These are phyloP conservation scores for Myopa testacea DNA, from an alignment of 2,888 invertebrate species.

Conservation along the genomic window DNA sequence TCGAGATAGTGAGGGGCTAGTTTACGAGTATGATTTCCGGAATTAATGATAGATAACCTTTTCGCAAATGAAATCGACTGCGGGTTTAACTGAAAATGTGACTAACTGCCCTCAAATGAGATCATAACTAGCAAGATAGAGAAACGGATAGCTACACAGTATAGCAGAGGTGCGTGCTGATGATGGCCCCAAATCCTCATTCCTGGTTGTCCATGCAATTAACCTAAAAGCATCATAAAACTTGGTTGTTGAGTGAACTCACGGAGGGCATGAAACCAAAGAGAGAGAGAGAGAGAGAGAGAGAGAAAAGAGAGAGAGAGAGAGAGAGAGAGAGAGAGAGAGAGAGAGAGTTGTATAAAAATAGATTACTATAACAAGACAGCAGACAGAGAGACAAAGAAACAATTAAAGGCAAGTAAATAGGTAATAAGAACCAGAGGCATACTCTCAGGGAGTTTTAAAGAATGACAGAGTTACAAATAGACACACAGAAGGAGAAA, in stretches of 20 bases:
- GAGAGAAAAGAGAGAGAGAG: neutral
- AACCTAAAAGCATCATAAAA: slow-evolving; percentile 63
- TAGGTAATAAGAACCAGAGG: neutral
- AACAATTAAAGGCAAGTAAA: neutral
- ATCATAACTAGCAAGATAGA: neutral
- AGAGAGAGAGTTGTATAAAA: neutral
- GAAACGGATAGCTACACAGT: no score
- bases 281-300: neutral
- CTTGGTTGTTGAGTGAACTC: neutral
- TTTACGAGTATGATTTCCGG: no score
- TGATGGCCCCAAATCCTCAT: neutral
- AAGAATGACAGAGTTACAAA: no score
- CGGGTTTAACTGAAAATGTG: no score
- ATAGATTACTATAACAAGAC: neutral
- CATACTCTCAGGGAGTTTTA: no score
- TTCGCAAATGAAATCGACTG: no score
- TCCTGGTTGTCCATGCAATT: slow-evolving; percentile 54
- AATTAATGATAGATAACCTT: no score
- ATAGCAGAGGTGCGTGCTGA: no score
- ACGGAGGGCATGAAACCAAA: neutral
- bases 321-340: neutral
- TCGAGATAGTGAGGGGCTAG: no score
- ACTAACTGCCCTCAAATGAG: neutral
- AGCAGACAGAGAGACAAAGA: neutral
- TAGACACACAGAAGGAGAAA: slow-evolving; percentile 2